Evolutionary conservation across 1,140 invertebrate genomes (phyloP).

Genomic region (Papilio helenus): DNA sequence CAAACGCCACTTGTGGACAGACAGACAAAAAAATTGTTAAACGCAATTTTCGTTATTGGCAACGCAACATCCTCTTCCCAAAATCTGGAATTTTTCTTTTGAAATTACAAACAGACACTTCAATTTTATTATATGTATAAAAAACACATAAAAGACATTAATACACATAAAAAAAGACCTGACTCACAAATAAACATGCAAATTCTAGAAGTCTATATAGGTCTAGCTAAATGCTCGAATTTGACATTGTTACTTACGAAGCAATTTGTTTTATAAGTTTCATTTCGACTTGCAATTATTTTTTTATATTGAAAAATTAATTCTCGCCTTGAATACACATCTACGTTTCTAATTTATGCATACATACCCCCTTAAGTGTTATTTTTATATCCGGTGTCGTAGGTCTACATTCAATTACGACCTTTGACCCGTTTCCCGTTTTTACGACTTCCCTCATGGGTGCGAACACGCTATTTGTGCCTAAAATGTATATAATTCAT

Average conservation of each 20-base stretch:
- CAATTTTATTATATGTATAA: too few species aligned
- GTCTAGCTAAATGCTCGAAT: background rate
- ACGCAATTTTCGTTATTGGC: too few species aligned
- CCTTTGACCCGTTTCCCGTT: conserved; percentile 71
- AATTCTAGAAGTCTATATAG: conserved; percentile 49
- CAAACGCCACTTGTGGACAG: too few species aligned
- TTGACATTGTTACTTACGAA: conserved; percentile 10
- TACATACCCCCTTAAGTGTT: conserved; percentile 78
- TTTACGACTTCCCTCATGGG: conserved; percentile 71
- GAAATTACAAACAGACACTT: too few species aligned
- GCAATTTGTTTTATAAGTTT: conserved; percentile 27
- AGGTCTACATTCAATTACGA: conserved; percentile 87
- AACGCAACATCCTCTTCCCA: too few species aligned
- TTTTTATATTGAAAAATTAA: background rate
- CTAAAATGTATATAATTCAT: conserved; percentile 74
- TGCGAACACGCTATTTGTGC: conserved; percentile 82
- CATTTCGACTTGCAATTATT: background rate
- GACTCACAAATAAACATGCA: too few species aligned
- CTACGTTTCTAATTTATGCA: conserved; percentile 42
- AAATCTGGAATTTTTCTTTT: too few species aligned
- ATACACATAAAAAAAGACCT: too few species aligned
- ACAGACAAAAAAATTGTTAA: too few species aligned
- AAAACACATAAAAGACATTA: too few species aligned
- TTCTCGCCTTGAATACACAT: conserved; percentile 11
- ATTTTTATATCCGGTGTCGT: conserved; percentile 86